Evolutionary conservation across 2,797 vertebrate genomes (phyloP).

Genomic region (Vespertilio murinus): DNA sequence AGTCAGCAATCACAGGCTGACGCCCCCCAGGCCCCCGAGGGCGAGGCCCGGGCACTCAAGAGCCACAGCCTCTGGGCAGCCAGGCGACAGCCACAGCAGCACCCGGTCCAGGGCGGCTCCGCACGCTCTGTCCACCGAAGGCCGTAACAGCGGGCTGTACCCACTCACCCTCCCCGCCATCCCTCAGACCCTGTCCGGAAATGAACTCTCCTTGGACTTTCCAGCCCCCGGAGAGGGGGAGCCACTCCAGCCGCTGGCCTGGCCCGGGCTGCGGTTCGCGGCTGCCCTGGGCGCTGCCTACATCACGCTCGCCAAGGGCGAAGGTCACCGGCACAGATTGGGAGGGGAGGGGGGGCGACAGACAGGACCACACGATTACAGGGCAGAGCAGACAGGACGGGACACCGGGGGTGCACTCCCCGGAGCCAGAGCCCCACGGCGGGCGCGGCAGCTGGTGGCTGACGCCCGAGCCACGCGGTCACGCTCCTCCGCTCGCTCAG

Average conservation of each 20-base stretch:
- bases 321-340: background rate
- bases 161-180: too few species aligned
- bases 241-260: background rate
- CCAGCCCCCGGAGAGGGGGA: background rate
- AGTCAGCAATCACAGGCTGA: rapidly evolving
- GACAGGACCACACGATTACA: background rate
- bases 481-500: background rate
- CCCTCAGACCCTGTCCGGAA: background rate
- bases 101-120: rapidly evolving
- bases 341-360: background rate
- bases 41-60: background rate
- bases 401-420: rapidly evolving
- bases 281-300: background rate
- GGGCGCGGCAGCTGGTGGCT: rapidly evolving
- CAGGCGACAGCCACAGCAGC: background rate
- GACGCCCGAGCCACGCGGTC: background rate
- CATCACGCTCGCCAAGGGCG: background rate
- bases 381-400: background rate
- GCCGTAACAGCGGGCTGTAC: rapidly evolving
- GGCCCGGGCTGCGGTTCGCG: background rate
- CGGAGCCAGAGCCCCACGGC: background rate
- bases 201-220: background rate
- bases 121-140: background rate
- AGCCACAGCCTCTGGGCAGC: background rate
- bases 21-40: background rate